Base-by-base conservation (phyloP, 30 jellyfish, hydroid and myxozoan species). In the Clytia hemisphaerica region DNA sequence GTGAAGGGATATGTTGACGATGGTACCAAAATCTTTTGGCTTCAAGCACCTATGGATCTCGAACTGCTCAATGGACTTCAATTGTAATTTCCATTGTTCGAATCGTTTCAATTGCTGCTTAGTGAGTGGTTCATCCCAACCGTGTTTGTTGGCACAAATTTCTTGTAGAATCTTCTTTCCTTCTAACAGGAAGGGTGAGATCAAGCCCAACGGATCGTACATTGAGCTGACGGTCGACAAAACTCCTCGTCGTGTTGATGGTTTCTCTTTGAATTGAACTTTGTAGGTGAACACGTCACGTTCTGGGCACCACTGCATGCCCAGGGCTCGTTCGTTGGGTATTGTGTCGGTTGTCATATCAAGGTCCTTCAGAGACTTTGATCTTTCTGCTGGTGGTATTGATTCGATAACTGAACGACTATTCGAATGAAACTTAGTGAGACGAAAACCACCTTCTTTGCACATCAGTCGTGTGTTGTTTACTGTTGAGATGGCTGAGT, bases 161-260 rank as follows among this genome's bases (percentile, higher is more conserved):
- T 78, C 37, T 31, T 77, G 92, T 26, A 77, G 58, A 1, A 37
- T 50, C 16, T 10, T 36, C 72, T 77, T 65, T 31, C 83, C 92
- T 33, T 38, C 47, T 15, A 78, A 45, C 33, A 58, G 47, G 37
- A 61, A 36, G 6, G 89, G 80, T 10, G 81, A 44, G 9, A 61
- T 78, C 45, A 78, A 78, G 6, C 92, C 83, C 54, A 78, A 71
- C 5, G 92, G 92, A 45, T 78, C 92, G 68, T 66, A 78, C 4
- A 78, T 12, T 12, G 92, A 66, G 2, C 73, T 28, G 14, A 55
- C 67, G 6, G 44, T 58, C 4, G 55, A 22, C 4, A 78, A 48
- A 6, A 78, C 38, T 4, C 77, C 83, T 53, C 92, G 35, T 37
- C 72, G 29, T 32, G 92, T 78, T 12, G 59, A 18, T 55, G 83